phyloP scores from a whole-genome alignment of 2,113 vertebrate genomes.

The Formicarius rufipectus region DNA sequence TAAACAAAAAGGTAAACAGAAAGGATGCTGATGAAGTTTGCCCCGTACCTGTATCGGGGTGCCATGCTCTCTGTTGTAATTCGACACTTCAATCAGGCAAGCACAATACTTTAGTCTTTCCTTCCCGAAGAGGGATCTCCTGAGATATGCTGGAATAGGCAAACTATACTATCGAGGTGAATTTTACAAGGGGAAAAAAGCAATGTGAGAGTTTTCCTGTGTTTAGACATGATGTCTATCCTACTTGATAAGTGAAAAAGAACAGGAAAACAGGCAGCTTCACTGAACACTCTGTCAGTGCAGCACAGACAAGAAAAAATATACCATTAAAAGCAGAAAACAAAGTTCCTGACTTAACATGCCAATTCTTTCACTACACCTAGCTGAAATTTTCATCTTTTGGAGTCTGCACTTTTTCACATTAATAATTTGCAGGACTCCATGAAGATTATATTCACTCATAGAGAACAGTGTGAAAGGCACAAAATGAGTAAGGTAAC shows the following conservation, averaged over 20 bases:
- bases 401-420: not conserved
- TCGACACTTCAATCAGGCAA: not conserved
- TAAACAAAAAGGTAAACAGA: not conserved
- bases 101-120: not conserved
- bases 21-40: not conserved
- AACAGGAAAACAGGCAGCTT: not conserved
- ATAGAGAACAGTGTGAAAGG: not conserved
- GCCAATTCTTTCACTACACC: not conserved
- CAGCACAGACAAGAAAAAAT: not conserved
- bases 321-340: not conserved
- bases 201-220: not conserved
- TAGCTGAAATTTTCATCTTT: not conserved
- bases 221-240: not conserved
- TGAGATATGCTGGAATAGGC: not conserved
- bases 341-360: not conserved
- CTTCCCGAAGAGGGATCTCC: not conserved
- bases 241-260: not conserved
- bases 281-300: not conserved
- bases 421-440: not conserved
- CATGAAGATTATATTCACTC: not conserved
- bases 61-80: not conserved
- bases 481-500: not conserved
- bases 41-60: accelerated
- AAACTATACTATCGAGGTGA: not conserved
- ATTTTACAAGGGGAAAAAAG: not conserved